These are phyloP conservation scores for Noctuana brunneofusca DNA, from an alignment of 2,888 invertebrate genomes.

Conservation along the genomic window DNA sequence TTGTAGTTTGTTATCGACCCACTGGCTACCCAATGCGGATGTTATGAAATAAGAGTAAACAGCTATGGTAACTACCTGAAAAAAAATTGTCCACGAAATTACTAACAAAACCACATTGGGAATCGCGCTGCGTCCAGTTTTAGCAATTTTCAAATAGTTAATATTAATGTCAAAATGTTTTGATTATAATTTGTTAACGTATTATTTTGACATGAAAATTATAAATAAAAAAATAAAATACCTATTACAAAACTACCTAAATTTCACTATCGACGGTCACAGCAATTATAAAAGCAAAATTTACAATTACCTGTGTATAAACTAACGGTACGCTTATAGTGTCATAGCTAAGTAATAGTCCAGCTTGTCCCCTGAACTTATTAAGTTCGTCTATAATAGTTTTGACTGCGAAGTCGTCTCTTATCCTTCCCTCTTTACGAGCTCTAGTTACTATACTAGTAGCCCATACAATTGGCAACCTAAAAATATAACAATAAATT, in stretches of 20 bases:
- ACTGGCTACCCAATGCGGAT: slow-evolving; percentile 94
- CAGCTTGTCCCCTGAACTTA: slow-evolving; percentile 91
- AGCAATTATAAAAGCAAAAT: neutral
- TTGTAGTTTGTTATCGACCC: slow-evolving; percentile 85
- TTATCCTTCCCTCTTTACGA: slow-evolving; percentile 93
- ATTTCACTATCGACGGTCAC: too few relatives aligned
- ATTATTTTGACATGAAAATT: too few relatives aligned
- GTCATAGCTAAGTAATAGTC: slow-evolving; percentile 89
- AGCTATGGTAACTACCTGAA: slow-evolving; percentile 92
- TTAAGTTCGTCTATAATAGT: slow-evolving; percentile 94
- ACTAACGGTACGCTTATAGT: slow-evolving; percentile 91
- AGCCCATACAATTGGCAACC: slow-evolving; percentile 95
- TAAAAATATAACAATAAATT: slow-evolving; percentile 48
- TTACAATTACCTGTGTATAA: slow-evolving; percentile 86
- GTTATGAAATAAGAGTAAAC: slow-evolving; percentile 96
- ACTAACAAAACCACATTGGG: slow-evolving; percentile 10
- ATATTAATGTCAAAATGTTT: too few relatives aligned
- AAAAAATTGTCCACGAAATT: slow-evolving; percentile 39
- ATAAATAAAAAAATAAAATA: too few relatives aligned
- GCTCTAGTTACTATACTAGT: slow-evolving; percentile 94
- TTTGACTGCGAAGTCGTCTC: slow-evolving; percentile 96
- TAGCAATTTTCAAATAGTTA: neutral
- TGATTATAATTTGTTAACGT: too few relatives aligned
- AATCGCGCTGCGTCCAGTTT: neutral
- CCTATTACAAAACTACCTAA: too few relatives aligned